phyloP scores from a whole-genome alignment of 2,888 invertebrate genomes.

The Epinotia nisella region DNA sequence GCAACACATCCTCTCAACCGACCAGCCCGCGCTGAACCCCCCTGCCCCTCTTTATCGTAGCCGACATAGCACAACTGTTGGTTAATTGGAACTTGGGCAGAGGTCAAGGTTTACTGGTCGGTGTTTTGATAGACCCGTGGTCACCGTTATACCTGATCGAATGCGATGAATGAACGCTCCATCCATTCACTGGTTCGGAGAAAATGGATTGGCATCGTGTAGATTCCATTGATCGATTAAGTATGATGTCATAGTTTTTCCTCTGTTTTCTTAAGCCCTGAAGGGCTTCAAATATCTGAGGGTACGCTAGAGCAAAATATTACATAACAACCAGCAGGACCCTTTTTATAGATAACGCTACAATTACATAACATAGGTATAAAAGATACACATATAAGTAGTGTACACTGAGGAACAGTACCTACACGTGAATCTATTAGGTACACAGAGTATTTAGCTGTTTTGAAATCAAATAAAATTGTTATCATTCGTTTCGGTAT shows the following conservation, averaged over 20 bases:
- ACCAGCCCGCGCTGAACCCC: slow-evolving; percentile 45
- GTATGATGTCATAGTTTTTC: slow-evolving; percentile 11
- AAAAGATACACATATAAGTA: too few species aligned
- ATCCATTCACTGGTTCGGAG: slow-evolving; percentile 75
- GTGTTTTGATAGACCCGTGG: slow-evolving; percentile 68
- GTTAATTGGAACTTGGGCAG: not conserved
- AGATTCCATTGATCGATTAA: slow-evolving; percentile 41
- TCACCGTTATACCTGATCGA: slow-evolving; percentile 74
- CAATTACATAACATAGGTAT: too few species aligned
- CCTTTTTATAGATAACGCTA: too few species aligned
- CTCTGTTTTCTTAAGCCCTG: not conserved
- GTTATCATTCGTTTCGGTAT: too few species aligned
- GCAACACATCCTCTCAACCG: slow-evolving; percentile 71
- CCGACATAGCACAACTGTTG: not conserved
- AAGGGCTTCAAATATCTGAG: too few species aligned
- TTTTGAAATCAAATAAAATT: too few species aligned
- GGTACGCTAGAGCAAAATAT: too few species aligned
- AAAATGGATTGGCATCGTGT: slow-evolving; percentile 53
- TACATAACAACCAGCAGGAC: too few species aligned
- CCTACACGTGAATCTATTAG: too few species aligned
- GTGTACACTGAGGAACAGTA: too few species aligned
- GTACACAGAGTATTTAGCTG: too few species aligned
- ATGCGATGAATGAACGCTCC: slow-evolving; percentile 66
- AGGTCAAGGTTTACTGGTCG: slow-evolving; percentile 53
- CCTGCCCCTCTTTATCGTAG: slow-evolving; percentile 5